Base-by-base conservation (phyloP, 2,888 invertebrate genomes). In the Leptopilina drosophilae region DNA sequence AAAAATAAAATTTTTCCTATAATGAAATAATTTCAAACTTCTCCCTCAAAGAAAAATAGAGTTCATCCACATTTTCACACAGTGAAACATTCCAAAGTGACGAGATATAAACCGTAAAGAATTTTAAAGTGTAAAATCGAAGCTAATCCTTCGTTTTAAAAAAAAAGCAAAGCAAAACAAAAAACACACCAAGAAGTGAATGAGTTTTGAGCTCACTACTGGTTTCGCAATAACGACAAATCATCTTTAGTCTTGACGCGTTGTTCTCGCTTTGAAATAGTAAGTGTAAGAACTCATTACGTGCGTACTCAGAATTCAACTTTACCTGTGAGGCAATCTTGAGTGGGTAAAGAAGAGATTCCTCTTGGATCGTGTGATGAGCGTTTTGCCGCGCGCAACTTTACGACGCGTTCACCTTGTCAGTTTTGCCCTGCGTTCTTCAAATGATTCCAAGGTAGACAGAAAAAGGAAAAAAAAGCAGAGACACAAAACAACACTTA, bases 201-300 rank as follows among this genome's bases (percentile, higher is more conserved):
- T 67, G 42, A 42, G 67, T 49, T 67, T 67, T 3, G 46, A 69
- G 14, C 15, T 59, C 15, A 69, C 69, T 53, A 69, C 53, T 53
- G 53, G 53, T 53, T 49, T 49, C 14, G 49, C 69, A 56, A 33
- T 73, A 73, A 73, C 56, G 33, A 73, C 56, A 73, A 56, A 73
- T 73, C 53, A 73, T 73, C 53, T 56, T 33, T 12, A 8, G 49
- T 3, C 20, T 14, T 56, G 73, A 56, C 53, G 69, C 53, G 33
- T 20, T 69, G 14, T 53, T 73, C 75, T 79, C 75, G 78, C 78
- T 76, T 49, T 65, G 79, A 76, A 77, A 85, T 82, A 4, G 33
- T 33, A 81, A 84, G 82, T 80, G 87, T 85, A 86, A 87, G 87
- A 85, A 81, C 85, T 85, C 73, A 73, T 73, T 73, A 73, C 73